A percentile compares a stretch with the other conserved stretches of the same genome.
phyloP scores from a whole-genome alignment of 2,113 vertebrate species.

The Formicarius rufipectus region DNA sequence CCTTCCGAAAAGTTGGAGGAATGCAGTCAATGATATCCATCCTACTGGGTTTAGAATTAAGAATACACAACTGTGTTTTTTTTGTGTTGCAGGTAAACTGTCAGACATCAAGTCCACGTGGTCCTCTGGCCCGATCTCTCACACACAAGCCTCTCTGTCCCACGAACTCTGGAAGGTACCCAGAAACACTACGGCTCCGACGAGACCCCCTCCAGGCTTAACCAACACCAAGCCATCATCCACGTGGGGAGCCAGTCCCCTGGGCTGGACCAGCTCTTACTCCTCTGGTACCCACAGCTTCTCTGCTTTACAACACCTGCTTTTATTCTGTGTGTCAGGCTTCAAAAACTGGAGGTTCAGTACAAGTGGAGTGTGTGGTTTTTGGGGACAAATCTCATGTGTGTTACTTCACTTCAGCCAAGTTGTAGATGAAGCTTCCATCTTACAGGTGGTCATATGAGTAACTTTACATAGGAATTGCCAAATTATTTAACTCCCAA shows the following conservation, averaged over 20 bases:
- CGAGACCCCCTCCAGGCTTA: constrained; percentile 93
- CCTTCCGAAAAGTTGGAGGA: neutral
- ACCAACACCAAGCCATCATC: constrained; percentile 93
- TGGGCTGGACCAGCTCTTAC: constrained; percentile 94
- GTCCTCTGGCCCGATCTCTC: constrained; percentile 91
- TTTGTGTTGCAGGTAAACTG: constrained; percentile 84
- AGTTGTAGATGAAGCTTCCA: neutral
- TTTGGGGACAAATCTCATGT: neutral
- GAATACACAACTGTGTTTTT: neutral
- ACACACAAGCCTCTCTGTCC: constrained; percentile 91
- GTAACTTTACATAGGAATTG: neutral
- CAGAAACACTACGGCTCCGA: constrained; percentile 87
- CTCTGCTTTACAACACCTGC: neutral
- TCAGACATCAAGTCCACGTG: constrained; percentile 97
- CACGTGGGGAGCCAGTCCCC: constrained; percentile 90
- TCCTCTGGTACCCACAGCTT: constrained; percentile 80
- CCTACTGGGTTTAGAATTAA: neutral
- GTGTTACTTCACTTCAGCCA: neutral
- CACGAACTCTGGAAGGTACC: constrained; percentile 98
- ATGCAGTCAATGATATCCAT: neutral
- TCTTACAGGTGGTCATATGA: neutral
- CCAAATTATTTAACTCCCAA: neutral
- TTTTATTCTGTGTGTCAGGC: rapidly evolving
- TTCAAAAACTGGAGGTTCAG: neutral
- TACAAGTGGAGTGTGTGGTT: neutral